Conservation (phyloP, 2,113 vertebrate species). For the Pavo muticus region DNA sequence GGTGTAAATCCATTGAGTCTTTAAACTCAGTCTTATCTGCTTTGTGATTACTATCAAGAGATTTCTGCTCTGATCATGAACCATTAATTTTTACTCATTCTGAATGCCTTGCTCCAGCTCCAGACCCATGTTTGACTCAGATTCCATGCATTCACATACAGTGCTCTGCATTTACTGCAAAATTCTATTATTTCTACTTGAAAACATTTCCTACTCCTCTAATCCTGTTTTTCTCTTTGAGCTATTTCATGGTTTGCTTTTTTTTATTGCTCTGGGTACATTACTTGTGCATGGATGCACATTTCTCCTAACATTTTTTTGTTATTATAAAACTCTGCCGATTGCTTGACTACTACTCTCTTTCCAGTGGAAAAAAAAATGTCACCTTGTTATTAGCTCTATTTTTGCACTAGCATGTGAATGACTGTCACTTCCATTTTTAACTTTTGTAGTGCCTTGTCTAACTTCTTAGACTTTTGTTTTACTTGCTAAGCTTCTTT, state of each 20-base stretch:
- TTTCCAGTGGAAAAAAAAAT: neutral
- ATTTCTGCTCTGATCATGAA: neutral
- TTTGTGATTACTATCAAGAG: neutral
- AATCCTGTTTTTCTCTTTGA: neutral
- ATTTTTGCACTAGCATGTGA: neutral
- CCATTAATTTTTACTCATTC: neutral
- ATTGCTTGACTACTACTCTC: neutral
- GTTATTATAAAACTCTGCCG: neutral
- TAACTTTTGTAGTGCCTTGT: neutral
- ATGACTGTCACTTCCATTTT: neutral
- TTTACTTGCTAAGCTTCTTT: neutral
- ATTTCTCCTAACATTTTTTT: neutral
- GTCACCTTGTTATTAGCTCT: neutral
- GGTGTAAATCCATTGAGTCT: neutral
- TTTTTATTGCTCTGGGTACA: neutral
- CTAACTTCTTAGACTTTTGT: neutral
- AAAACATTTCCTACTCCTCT: neutral
- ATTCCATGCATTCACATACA: neutral
- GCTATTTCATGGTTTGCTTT: neutral
- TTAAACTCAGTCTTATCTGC: neutral
- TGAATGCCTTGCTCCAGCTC: neutral
- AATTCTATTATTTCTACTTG: neutral
- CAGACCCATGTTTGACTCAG: neutral
- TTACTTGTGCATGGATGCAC: neutral
- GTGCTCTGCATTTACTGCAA: neutral